These are phyloP conservation scores for Porites rus DNA, from an alignment of 92 coral and sea anemone genomes.

Conservation along the genomic window DNA sequence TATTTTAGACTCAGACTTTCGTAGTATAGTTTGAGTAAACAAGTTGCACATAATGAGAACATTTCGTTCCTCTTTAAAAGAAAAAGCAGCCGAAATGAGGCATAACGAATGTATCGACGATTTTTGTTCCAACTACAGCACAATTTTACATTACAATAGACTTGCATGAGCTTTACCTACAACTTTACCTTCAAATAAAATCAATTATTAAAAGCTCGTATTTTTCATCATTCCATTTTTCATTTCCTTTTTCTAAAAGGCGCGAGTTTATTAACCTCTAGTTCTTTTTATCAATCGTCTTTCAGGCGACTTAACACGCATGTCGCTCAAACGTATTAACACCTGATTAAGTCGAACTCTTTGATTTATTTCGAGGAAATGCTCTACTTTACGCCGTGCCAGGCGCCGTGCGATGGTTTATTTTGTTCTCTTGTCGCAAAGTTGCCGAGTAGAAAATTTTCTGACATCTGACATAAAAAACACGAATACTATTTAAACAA, in stretches of 20 bases:
- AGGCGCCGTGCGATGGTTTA: not conserved
- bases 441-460: not conserved
- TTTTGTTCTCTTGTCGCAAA: not conserved
- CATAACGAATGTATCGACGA: too few species aligned
- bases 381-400: not conserved
- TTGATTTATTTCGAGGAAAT: not conserved
- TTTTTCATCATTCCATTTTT: not conserved
- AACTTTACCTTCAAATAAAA: not conserved
- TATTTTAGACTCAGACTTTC: too few species aligned
- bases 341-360: not conserved
- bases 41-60: too few species aligned
- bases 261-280: not conserved
- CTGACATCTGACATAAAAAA: not conserved
- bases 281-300: slow-evolving; percentile 2
- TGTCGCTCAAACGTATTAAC: not conserved
- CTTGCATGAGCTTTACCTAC: not conserved
- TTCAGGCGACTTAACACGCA: not conserved
- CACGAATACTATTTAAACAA: not conserved
- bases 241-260: slow-evolving; percentile 3
- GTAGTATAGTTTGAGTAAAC: too few species aligned
- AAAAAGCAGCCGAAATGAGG: too few species aligned
- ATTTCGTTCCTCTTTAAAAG: too few species aligned
- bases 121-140: too few species aligned
- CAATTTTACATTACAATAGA: too few species aligned
- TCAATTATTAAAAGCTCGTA: not conserved